Evolutionary conservation across 37 sponge, comb jelly and placozoan species (phyloP), one percentile per base, ranked within the genome.

Genomic region (Axinella damicornis): DNA sequence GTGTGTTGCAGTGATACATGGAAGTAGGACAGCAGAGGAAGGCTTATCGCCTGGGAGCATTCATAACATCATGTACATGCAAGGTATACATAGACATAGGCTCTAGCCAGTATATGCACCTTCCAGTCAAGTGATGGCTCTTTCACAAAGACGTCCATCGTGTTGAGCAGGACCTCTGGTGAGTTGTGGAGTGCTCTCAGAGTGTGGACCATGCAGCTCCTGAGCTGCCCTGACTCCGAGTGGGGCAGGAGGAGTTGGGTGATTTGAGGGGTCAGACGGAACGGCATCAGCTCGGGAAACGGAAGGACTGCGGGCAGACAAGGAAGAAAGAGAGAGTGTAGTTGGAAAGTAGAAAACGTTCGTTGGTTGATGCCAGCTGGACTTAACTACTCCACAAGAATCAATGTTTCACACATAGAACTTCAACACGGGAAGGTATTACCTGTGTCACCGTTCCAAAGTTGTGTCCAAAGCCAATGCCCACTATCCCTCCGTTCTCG

Each of bases 391-490:
- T n/a, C n/a, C n/a, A n/a, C n/a, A n/a, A n/a, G n/a, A n/a, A n/a
- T n/a, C 46, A 46, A 9, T 9, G 9, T 46, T 46, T 46, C 46
- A 46, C 46, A 4, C 46, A 12, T 46, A 46, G 46, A 46, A 12
- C 46, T 46, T 46, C 9, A 46, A 46, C 46, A 46, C 46, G 4
- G 46, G 4, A 9, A 33, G 30, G 69, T 18, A 67, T 30, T 53
- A 97, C 98, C 79, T 95, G 98, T 19, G 99, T 99, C 20, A 97
- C 99, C 36, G 99, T 91, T 22, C 95, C 97, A 85, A 99, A 99
- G 53, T 92, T 92, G 71, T 99, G 99, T n/a, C 99, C 99, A 83
- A 99, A 99, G 76, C 97, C 99, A 59, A 99, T 99, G 30, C 96
- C 98, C 18, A 99, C 94, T 57, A 93, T 58, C 20, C 90, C 92